Conservation (phyloP, 2,113 vertebrate species). For the Scytalopus superciliaris region DNA sequence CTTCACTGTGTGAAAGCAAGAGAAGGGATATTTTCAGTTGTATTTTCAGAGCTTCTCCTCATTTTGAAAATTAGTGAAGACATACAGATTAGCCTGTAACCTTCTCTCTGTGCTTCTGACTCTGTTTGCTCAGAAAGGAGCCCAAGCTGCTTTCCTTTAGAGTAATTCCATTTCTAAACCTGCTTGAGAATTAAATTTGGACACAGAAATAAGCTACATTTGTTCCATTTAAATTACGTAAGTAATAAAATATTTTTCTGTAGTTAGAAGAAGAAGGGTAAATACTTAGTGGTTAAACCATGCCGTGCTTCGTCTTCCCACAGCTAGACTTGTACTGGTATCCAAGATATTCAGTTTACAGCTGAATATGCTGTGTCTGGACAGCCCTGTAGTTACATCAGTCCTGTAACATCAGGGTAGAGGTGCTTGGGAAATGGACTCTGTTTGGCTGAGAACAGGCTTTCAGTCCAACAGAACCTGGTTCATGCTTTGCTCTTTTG, state of each 20-base stretch:
- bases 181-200: neutral
- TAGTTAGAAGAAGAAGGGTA: slow-evolving; percentile 32
- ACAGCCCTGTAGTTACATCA: neutral
- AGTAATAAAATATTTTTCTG: slow-evolving; percentile 44
- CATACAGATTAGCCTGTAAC: neutral
- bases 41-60: neutral
- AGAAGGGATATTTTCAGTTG: neutral
- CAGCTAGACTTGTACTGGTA: neutral
- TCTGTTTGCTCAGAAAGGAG: neutral
- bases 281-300: slow-evolving; percentile 39
- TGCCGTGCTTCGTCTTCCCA: slow-evolving; percentile 31
- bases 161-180: neutral
- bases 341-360: neutral
- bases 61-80: neutral
- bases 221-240: slow-evolving; percentile 7
- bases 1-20: slow-evolving; percentile 78
- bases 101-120: neutral
- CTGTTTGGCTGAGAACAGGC: neutral
- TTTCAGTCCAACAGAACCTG: neutral
- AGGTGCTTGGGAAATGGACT: neutral
- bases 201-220: slow-evolving; percentile 2
- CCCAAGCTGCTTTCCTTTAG: neutral
- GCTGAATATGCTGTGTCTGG: neutral
- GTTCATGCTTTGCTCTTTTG: neutral
- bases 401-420: neutral